Evolutionary conservation across 1,140 invertebrate genomes (phyloP).

Genomic region (Tetragnatha versicolor): DNA sequence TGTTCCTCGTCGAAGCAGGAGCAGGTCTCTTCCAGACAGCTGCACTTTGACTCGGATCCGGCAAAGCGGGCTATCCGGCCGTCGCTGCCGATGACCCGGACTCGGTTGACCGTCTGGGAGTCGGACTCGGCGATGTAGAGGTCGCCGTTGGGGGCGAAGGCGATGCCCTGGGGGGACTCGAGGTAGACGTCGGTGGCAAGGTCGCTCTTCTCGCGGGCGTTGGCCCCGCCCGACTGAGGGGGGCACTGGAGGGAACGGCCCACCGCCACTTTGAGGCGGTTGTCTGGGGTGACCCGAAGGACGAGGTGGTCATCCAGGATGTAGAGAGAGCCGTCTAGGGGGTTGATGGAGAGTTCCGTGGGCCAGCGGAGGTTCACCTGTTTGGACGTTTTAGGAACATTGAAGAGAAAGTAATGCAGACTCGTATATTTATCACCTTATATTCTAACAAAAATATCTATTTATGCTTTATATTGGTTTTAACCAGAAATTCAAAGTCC

Average conservation of each 20-base stretch:
- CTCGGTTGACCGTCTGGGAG: conserved; percentile 85
- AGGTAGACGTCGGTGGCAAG: conserved; percentile 59
- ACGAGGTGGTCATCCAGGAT: conserved; percentile 95
- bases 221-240: conserved; percentile 59
- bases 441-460: too few species aligned
- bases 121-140: conserved; percentile 93
- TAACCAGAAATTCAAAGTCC: too few species aligned
- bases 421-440: too few species aligned
- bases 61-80: conserved; percentile 66
- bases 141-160: conserved; percentile 91
- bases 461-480: too few species aligned
- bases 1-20: conserved; percentile 90
- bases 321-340: conserved; percentile 90
- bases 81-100: conserved; percentile 71
- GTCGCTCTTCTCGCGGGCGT: conserved; percentile 39
- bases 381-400: too few species aligned
- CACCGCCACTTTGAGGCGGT: conserved; percentile 81
- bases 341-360: conserved; percentile 88
- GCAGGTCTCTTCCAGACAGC: conserved; percentile 66
- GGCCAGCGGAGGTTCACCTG: conserved; percentile 91
- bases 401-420: too few species aligned
- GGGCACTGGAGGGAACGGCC: conserved; percentile 88
- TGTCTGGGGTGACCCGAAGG: conserved; percentile 86
- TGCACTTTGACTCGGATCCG: conserved; percentile 65
- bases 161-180: conserved; percentile 67